Conservation (phyloP, 1,140 invertebrate genomes). For the Atta texana region DNA sequence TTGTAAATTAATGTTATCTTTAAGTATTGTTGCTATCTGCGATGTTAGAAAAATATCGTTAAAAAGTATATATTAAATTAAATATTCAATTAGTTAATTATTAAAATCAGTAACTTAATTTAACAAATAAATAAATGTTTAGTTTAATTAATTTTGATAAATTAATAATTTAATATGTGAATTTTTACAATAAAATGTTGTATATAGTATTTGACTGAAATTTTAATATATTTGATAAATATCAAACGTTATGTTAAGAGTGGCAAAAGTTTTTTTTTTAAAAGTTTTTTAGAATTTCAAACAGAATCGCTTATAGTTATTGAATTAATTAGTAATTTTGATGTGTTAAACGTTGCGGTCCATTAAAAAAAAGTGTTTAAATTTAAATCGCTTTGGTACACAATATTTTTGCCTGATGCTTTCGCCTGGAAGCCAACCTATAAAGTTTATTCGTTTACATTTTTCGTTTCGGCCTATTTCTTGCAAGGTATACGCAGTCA, state of each 20-base stretch:
- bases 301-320: not conserved
- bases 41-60: too few species aligned
- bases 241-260: not conserved
- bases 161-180: not conserved
- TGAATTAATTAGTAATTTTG: not conserved
- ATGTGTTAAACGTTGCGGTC: not conserved
- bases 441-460: slow-evolving; percentile 53
- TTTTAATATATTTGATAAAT: not conserved
- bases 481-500: slow-evolving; percentile 33
- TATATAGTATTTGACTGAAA: not conserved
- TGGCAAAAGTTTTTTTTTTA: too few species aligned
- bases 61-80: too few species aligned
- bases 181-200: not conserved
- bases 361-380: slow-evolving; percentile 21
- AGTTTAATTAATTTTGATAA: not conserved
- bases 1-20: too few species aligned
- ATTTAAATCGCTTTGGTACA: not conserved
- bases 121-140: too few species aligned
- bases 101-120: too few species aligned
- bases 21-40: too few species aligned
- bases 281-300: not conserved
- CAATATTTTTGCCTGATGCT: slow-evolving; percentile 22
- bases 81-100: too few species aligned
- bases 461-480: slow-evolving; percentile 55
- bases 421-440: not conserved